phyloP scores from a whole-genome alignment of 2,797 vertebrate species.

The Tolypeutes matacus region DNA sequence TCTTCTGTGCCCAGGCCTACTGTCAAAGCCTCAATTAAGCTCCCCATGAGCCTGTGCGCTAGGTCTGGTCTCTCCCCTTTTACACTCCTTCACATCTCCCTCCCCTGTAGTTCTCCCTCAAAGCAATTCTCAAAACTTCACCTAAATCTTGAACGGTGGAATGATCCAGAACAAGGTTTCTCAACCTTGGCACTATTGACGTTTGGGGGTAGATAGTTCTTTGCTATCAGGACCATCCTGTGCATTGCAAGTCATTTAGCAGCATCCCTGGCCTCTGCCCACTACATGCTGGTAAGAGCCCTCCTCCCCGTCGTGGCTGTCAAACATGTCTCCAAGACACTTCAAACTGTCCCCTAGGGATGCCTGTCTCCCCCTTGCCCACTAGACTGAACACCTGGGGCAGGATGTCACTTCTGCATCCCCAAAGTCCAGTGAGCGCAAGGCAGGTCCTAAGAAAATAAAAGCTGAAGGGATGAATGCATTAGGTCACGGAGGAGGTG shows the following conservation, averaged over 20 bases:
- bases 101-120: neutral
- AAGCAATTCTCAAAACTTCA: neutral
- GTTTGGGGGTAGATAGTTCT: neutral
- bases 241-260: rapidly evolving
- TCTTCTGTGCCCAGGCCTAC: neutral
- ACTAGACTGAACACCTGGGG: neutral
- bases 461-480: neutral
- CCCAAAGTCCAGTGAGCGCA: neutral
- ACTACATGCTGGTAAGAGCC: neutral
- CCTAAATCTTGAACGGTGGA: neutral
- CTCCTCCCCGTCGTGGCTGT: neutral
- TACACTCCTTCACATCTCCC: neutral
- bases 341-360: neutral
- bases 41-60: neutral
- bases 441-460: neutral
- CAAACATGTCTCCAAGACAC: neutral
- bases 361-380: neutral
- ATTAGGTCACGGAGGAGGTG: neutral
- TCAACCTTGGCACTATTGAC: neutral
- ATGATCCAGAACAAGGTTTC: neutral
- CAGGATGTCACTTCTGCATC: neutral
- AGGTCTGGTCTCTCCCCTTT: too few relatives aligned
- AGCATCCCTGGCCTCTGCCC: neutral
- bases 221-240: rapidly evolving
- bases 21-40: neutral